A percentile compares a stretch with the other conserved stretches of the same genome.
Conservation (phyloP, 2,888 invertebrate species). For the Macrosiphum euphorbiae region DNA sequence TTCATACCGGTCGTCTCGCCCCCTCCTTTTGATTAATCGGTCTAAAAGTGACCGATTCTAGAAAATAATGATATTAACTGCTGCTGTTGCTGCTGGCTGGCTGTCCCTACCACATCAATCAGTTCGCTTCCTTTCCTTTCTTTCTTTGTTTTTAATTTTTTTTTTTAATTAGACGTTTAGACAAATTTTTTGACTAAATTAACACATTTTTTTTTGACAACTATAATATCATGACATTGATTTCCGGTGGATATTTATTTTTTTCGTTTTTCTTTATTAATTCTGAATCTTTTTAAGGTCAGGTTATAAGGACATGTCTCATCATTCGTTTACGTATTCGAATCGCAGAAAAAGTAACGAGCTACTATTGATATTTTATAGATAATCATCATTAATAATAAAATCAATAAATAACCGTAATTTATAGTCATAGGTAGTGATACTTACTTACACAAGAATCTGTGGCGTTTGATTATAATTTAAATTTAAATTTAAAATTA, state of each 20-base stretch:
- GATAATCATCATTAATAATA: neutral
- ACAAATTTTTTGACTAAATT: conserved; percentile 44
- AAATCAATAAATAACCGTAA: conserved; percentile 32
- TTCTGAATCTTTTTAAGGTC: conserved; percentile 51
- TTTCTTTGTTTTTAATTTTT: conserved; percentile 22
- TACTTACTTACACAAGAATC: neutral
- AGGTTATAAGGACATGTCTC: conserved; percentile 44
- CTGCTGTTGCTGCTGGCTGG: neutral
- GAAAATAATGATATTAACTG: conserved; percentile 60
- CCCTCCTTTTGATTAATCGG: conserved; percentile 64
- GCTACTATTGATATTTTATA: neutral
- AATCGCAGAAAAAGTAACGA: neutral
- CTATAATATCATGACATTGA: conserved; percentile 30
- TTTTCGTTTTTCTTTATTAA: neutral
- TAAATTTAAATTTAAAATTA: neutral
- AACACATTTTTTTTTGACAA: conserved; percentile 18
- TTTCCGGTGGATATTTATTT: conserved; percentile 23
- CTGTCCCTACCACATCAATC: conserved; percentile 16
- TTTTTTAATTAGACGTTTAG: conserved; percentile 55
- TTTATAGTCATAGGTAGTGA: neutral
- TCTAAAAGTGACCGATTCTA: conserved; percentile 63
- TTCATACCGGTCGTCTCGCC: conserved; percentile 63
- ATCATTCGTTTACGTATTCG: conserved; percentile 31
- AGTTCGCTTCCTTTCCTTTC: conserved; percentile 44
- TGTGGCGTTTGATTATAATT: neutral